Evolutionary conservation across 2,888 invertebrate genomes (phyloP), one percentile per base, ranked within the genome.

Genomic region (Euspilapteryx auroguttella): DNA sequence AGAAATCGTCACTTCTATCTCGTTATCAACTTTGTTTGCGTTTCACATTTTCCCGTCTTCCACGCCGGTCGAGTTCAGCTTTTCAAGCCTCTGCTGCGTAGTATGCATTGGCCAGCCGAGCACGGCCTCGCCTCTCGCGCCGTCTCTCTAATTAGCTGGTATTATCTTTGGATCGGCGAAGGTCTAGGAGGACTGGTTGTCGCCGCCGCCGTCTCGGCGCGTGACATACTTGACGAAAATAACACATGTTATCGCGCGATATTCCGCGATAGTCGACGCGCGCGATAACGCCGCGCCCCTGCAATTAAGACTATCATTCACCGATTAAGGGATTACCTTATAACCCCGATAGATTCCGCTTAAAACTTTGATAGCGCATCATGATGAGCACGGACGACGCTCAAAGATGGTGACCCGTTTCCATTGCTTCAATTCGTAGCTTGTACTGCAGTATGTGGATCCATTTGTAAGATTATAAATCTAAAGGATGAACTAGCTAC

Each of bases 251-350:
- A 27, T 27, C 21, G 20, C 13, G n/a, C 2, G 7, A 13, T 7
- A 25, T 8, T n/a, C 12, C 6, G 22, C 11, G 11, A n/a, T 22
- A 22, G 22, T 12, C 10, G 22, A 22, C 10, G 12, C 7, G 11
- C 22, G 4, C n/a, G n/a, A n/a, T n/a, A n/a, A n/a, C n/a, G 49
- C 58, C 66, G 55, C 64, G 54, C 71, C 68, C 55, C 55, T 58
- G 38, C 52, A 49, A 61, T 66, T 63, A 58, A 44, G 56, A 63
- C 66, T 57, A 59, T 62, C 52, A 32, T 27, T 30, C 24, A 35
- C 34, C 41, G 45, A 55, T 59, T 55, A 51, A 37, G 34, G 42
- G 53, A 61, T 62, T 57, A 53, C 28, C 28, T 17, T 24, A 11
- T 30, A 42, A 40, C 47, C 45, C 43, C 36, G 44, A 21, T 28